These are phyloP conservation scores for Cotesia glomerata DNA, from an alignment of 1,140 invertebrate species.

Conservation along the genomic window DNA sequence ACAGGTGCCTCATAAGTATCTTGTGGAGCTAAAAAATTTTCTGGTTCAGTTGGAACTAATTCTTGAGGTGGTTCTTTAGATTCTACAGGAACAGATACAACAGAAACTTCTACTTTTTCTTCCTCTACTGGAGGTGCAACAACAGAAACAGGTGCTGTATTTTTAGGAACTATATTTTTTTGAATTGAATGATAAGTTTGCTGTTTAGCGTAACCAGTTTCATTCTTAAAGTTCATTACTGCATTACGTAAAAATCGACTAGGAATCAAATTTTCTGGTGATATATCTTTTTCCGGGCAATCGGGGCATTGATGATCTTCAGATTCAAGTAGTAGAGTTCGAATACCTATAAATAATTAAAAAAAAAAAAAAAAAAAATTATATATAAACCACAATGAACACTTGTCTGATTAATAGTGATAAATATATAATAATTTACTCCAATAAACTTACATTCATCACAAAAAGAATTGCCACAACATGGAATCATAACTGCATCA, in stretches of 20 bases:
- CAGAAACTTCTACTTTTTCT: conserved; percentile 5
- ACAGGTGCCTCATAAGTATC: background rate
- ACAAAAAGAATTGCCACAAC: conserved; percentile 97
- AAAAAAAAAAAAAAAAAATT: conserved; percentile 17
- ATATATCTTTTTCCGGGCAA: conserved; percentile 90
- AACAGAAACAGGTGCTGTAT: background rate
- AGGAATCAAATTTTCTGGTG: conserved; percentile 90
- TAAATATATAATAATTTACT: too few species aligned
- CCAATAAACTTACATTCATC: conserved; percentile 85
- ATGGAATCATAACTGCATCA: conserved; percentile 96
- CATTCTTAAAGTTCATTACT: conserved; percentile 87
- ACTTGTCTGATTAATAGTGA: too few species aligned
- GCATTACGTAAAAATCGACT: conserved; percentile 89
- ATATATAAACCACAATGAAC: too few species aligned
- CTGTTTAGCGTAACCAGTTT: conserved; percentile 78
- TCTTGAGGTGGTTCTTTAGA: background rate
- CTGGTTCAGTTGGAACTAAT: background rate
- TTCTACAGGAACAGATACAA: background rate
- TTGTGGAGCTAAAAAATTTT: background rate
- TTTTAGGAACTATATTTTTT: conserved; percentile 37
- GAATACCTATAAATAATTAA: conserved; percentile 73
- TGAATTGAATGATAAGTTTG: conserved; percentile 42
- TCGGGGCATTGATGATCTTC: conserved; percentile 94
- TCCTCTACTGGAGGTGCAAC: background rate
- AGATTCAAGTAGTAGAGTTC: conserved; percentile 85